Evolutionary conservation across 2,113 vertebrate species (phyloP).

Genomic region (Bos indicus): DNA sequence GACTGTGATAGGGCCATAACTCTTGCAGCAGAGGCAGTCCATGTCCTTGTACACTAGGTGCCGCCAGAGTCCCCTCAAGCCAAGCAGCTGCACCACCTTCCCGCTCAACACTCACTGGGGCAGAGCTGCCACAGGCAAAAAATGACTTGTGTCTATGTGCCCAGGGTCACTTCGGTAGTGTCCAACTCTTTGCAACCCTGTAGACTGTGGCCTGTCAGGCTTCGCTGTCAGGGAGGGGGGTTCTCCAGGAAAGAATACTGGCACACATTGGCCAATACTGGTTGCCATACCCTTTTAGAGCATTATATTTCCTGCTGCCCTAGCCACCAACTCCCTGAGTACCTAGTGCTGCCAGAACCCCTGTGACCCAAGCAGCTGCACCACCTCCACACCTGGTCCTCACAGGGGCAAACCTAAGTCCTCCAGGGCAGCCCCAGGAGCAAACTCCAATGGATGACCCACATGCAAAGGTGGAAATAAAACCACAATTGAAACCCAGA

Average conservation of each 20-base stretch:
- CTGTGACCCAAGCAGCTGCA: background rate
- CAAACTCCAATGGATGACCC: background rate
- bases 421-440: background rate
- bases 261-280: background rate
- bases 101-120: background rate
- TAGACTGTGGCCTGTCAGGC: background rate
- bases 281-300: background rate
- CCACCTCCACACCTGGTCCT: background rate
- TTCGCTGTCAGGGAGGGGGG: background rate
- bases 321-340: background rate
- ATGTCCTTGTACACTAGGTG: background rate
- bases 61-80: background rate
- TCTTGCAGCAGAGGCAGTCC: fast-evolving
- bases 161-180: background rate
- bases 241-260: background rate
- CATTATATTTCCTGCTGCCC: background rate
- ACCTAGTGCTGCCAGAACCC: background rate
- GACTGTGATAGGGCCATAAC: background rate
- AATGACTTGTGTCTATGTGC: background rate
- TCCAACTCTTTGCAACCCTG: background rate
- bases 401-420: background rate
- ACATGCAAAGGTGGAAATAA: background rate
- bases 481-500: background rate
- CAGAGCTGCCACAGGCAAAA: background rate
- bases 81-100: background rate